phyloP scores from a whole-genome alignment of 2,113 vertebrate species.

The Myanophis thanlyinensis region DNA sequence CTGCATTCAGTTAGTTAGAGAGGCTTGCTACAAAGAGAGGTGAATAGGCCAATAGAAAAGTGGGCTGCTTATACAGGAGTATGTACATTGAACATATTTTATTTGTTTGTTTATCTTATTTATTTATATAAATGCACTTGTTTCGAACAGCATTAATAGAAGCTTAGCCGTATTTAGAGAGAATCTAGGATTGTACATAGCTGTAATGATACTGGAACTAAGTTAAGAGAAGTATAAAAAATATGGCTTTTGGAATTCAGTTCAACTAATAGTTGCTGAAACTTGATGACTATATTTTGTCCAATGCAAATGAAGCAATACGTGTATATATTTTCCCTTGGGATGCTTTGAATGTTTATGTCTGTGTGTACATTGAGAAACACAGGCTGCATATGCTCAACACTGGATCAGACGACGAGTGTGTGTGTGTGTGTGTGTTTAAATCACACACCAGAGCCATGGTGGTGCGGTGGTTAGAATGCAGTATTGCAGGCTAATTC shows the following conservation, averaged over 20 bases:
- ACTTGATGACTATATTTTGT: background rate
- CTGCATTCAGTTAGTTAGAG: background rate
- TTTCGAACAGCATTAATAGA: background rate
- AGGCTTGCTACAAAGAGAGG: background rate
- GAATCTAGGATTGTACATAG: background rate
- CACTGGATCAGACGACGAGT: background rate
- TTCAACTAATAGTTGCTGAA: background rate
- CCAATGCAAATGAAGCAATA: background rate
- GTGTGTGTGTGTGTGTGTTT: background rate
- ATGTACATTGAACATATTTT: background rate
- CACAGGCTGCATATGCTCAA: background rate
- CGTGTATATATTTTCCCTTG: background rate
- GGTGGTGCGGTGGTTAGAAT: background rate
- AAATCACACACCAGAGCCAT: background rate
- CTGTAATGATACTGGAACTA: background rate
- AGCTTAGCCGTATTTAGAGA: background rate
- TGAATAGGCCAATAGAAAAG: background rate
- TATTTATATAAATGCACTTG: too few relatives aligned
- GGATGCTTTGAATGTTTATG: background rate
- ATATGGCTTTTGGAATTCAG: background rate
- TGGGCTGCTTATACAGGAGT: background rate
- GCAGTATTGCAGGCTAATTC: background rate
- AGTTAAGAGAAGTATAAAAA: background rate
- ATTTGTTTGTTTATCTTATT: too few relatives aligned
- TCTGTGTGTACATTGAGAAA: background rate